These are phyloP conservation scores for Barbus barbus DNA, from an alignment of 2,113 vertebrate genomes.

Conservation along the genomic window DNA sequence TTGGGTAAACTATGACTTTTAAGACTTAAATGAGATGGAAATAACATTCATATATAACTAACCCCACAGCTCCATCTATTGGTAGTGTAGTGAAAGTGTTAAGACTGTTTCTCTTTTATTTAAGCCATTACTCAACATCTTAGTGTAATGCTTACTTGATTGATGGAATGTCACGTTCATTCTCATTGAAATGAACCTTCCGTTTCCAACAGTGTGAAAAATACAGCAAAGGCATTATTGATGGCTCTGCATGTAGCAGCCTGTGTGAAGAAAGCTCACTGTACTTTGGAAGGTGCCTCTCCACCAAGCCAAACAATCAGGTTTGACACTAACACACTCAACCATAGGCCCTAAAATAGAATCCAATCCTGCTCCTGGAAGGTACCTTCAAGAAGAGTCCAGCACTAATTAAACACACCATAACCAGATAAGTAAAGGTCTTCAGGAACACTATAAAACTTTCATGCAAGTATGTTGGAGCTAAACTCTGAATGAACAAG, in stretches of 20 bases:
- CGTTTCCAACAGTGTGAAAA: constrained; percentile 86
- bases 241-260: constrained; percentile 92
- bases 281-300: constrained; percentile 94
- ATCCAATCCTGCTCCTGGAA: not conserved
- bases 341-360: not conserved
- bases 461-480: not conserved
- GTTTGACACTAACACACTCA: constrained; percentile 66
- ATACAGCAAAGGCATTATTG: constrained; percentile 93
- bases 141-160: not conserved
- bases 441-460: not conserved
- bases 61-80: constrained; percentile 9
- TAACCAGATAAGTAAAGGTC: not conserved
- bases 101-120: not conserved
- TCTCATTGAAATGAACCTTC: not conserved
- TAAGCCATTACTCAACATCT: not conserved
- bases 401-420: not conserved
- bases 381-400: not conserved
- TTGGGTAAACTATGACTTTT: not conserved
- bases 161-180: not conserved
- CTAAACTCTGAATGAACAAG: not conserved
- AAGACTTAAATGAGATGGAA: not conserved
- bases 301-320: constrained; percentile 88
- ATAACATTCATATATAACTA: not conserved
- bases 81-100: not conserved
- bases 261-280: constrained; percentile 91